phyloP scores from a whole-genome alignment of 2,888 invertebrate species.

The Drosophila parthenogenetica region DNA sequence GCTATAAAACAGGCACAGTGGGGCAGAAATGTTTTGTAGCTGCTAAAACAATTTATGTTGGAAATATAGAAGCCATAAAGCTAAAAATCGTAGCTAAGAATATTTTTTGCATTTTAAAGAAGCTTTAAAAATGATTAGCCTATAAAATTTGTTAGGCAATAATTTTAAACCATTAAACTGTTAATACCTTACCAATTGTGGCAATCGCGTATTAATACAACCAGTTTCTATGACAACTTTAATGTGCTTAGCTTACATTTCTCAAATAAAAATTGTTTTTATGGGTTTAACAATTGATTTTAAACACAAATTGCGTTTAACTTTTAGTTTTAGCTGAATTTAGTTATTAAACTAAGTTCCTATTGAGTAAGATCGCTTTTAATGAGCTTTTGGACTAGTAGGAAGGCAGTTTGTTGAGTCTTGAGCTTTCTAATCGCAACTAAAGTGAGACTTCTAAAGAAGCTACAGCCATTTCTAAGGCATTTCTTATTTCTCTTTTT shows the following conservation, averaged over 20 bases:
- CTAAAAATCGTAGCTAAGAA: no score
- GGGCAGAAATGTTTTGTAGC: neutral
- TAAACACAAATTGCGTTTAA: neutral
- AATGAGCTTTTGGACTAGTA: neutral
- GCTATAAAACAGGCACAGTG: constrained; percentile 26
- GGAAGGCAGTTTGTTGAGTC: neutral
- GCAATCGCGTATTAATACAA: no score
- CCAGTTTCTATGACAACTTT: neutral
- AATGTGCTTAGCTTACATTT: neutral
- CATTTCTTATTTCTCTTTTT: constrained; percentile 10
- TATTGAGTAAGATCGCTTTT: neutral
- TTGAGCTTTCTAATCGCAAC: neutral
- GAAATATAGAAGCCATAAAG: no score
- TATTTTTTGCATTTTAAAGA: no score
- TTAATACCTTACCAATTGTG: no score
- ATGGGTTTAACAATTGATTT: neutral
- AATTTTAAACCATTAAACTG: no score
- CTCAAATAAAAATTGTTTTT: no score
- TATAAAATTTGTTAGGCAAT: no score
- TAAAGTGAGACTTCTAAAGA: constrained; percentile 9
- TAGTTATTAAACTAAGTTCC: neutral
- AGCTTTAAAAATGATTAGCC: no score
- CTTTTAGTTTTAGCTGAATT: neutral
- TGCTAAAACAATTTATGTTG: neutral
- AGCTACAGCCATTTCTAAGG: neutral